Evolutionary conservation across 2,888 invertebrate species (phyloP), one percentile per base, ranked within the genome.

Genomic region (Agrochola macilenta): DNA sequence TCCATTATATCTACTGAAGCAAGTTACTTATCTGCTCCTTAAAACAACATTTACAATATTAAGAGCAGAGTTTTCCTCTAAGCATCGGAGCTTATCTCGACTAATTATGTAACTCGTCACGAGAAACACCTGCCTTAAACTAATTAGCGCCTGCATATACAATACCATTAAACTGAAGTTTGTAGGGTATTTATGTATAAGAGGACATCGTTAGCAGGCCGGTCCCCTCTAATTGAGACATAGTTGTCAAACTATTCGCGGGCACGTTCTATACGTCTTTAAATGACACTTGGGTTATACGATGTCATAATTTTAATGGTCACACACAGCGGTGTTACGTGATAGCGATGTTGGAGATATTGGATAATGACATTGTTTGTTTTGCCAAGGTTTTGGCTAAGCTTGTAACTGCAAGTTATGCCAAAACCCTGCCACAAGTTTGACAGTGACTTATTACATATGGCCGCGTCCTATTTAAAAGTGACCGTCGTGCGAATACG

Each of bases 191-290:
- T 46, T 52, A 20, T 52, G 8, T 58, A 58, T 58, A 14, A 72
- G 49, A 72, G 78, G 60, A 79, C 79, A 87, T 85, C 82, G 76
- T 79, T 82, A 82, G 77, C 74, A 23, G 43, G 65, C 26, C 69
- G 58, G 64, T 69, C 74, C 64, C 39, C 75, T 69, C 76, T 87
- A 85, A 79, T 79, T 79, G 72, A 87, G 76, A 74, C 76, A 78
- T 87, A 82, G 87, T 87, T 85, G 75, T 75, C 74, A 75, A 87
- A 87, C 85, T 85, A 85, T 87, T 85, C 85, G 74, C 63, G 68
- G 69, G 76, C 85, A 84, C 87, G 87, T 87, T 72, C 68, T 81
- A 71, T 81, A 63, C 85, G 74, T 75, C 76, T 68, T 78, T 74
- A 66, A 76, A 83, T 86, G 84, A 78, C 85, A 87, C 87, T 84